A percentile compares a stretch with the other conserved stretches of the same genome.
These are phyloP conservation scores for Gephyroberyx darwinii DNA, from an alignment of 2,797 vertebrate genomes.

Conservation along the genomic window DNA sequence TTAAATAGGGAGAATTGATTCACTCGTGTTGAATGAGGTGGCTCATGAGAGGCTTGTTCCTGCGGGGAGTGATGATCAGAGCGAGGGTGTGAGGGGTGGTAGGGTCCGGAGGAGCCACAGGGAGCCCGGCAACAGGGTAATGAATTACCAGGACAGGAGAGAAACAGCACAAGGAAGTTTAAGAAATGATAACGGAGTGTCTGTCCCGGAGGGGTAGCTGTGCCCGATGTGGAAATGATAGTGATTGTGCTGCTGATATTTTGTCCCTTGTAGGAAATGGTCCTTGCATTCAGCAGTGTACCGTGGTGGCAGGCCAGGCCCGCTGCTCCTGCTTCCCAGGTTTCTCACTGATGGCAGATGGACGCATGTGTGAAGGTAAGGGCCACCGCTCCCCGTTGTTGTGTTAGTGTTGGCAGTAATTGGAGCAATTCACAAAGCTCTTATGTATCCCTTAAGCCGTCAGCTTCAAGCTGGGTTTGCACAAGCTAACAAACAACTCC, in stretches of 20 bases:
- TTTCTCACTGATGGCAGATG: constrained; percentile 85
- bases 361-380: constrained; percentile 83
- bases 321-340: constrained; percentile 89
- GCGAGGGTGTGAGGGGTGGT: background rate
- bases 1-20: constrained; percentile 54
- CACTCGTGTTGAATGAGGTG: constrained; percentile 6
- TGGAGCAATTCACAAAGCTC: constrained; percentile 35
- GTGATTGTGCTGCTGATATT: constrained; percentile 8
- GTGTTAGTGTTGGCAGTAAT: constrained; percentile 26
- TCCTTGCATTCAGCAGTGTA: constrained; percentile 87
- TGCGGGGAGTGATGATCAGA: constrained; percentile 24
- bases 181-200: constrained; percentile 20
- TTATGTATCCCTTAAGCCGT: constrained; percentile 34
- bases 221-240: constrained; percentile 12
- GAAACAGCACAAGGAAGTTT: constrained; percentile 16
- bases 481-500: constrained; percentile 34
- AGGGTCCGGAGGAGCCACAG: background rate
- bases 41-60: constrained; percentile 33
- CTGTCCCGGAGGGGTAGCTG: constrained; percentile 16
- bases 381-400: background rate
- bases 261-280: constrained; percentile 79
- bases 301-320: constrained; percentile 61
- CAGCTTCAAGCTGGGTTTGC: constrained; percentile 18
- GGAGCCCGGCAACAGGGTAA: background rate
- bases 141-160: background rate